Evolutionary conservation across 2,797 vertebrate species (phyloP), one percentile per base, ranked within the genome.

Genomic region (Rhinatrema bivittatum): DNA sequence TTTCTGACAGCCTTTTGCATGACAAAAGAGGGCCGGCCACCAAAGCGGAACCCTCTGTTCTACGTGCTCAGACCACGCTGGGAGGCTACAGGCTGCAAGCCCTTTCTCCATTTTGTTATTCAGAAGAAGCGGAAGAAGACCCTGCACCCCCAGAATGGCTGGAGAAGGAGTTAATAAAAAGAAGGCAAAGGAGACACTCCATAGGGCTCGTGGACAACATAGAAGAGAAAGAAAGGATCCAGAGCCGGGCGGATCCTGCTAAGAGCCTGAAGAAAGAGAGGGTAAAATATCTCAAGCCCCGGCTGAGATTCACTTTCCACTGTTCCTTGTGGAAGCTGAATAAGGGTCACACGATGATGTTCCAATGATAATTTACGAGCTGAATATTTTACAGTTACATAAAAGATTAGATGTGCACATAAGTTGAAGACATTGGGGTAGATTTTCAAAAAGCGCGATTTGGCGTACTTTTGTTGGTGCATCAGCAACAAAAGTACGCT

Each of bases 101-200:
- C 20, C 5, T 38, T n/a, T n/a, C 56, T 42, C 10, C 33, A 35
- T 35, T 33, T 29, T 41, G 16, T 14, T 39, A 27, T 10, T 11
- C 10, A 8, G 32, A 20, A 34, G 23, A 22, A 32, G 16, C 15
- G 8, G 10, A 6, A n/a, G 10, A 35, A 4, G 25, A 11, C 1
- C 23, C 19, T 2, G 15, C 23, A 2, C 20, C 59, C 27, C 69
- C 58, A 2, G 52, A 67, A 26, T 79, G 79, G 78, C 27, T 86
- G 40, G 38, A 70, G 46, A 48, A 37, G 52, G 80, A 84, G 31
- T 42, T 68, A 16, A 51, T 81, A 37, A 83, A 54, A 21, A 30
- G 52, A 20, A 64, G 70, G 30, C 49, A 53, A 38, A 63, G 51
- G 29, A 60, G 72, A 31, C 76, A 74, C 45, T 82, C 72, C 0